A percentile compares a stretch with the other conserved stretches of the same genome.
Conservation (phyloP, 2,797 vertebrate genomes). For the Brachyrhaphis roseni region DNA sequence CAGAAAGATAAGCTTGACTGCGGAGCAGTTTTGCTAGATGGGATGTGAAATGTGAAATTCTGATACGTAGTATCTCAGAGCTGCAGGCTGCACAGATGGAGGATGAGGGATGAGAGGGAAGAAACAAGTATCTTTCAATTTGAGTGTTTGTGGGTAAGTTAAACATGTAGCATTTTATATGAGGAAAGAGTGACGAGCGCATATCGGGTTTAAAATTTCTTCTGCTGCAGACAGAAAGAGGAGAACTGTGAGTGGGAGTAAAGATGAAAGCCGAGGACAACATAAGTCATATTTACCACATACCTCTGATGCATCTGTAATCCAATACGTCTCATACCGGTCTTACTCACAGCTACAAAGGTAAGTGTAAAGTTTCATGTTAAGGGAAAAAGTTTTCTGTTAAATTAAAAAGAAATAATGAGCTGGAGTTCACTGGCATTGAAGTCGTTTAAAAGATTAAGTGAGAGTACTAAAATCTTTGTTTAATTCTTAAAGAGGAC, state of each 20-base stretch:
- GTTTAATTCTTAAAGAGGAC: neutral
- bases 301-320: neutral
- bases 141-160: slow-evolving; percentile 19
- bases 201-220: slow-evolving; percentile 1
- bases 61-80: slow-evolving; percentile 37
- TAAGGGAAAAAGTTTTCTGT: neutral
- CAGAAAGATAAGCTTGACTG: slow-evolving; percentile 29
- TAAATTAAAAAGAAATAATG: neutral
- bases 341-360: neutral
- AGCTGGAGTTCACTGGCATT: too few species aligned
- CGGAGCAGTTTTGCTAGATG: slow-evolving; percentile 23
- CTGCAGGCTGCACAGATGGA: slow-evolving; percentile 37
- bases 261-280: neutral
- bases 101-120: slow-evolving; percentile 20
- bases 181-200: slow-evolving; percentile 1
- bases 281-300: neutral
- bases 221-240: neutral
- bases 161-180: slow-evolving; percentile 3
- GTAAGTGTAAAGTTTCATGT: neutral
- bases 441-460: neutral
- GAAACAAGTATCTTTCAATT: slow-evolving; percentile 15
- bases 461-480: neutral
- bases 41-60: slow-evolving; percentile 25
- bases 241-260: slow-evolving; percentile 2
- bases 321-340: neutral